These are phyloP conservation scores for Myopa tessellatipennis DNA, from an alignment of 2,888 invertebrate species.

Conservation along the genomic window DNA sequence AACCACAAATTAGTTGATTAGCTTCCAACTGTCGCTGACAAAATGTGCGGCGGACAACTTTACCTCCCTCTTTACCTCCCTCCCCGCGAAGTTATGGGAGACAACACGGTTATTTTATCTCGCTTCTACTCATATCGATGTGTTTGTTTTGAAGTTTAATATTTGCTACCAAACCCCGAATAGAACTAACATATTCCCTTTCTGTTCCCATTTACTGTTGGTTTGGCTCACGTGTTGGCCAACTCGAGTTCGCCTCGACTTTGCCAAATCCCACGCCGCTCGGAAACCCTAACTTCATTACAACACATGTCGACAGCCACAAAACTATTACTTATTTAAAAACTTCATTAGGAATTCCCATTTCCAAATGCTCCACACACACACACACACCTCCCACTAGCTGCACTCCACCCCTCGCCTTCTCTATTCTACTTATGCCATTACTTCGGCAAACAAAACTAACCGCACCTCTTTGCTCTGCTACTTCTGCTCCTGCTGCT, in stretches of 20 bases:
- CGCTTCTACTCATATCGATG: too few species aligned
- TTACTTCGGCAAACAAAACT: slow-evolving; percentile 29
- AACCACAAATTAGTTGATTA: too few species aligned
- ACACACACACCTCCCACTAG: neutral
- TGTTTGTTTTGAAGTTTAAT: too few species aligned
- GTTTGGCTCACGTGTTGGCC: neutral
- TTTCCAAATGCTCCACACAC: neutral
- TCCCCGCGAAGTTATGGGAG: too few species aligned
- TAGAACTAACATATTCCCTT: too few species aligned
- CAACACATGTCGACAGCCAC: neutral
- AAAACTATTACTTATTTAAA: slow-evolving; percentile 37
- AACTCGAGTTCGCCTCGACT: neutral
- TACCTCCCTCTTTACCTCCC: too few species aligned
- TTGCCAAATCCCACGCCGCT: neutral
- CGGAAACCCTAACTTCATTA: neutral
- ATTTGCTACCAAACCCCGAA: too few species aligned
- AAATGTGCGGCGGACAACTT: too few species aligned
- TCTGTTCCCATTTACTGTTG: too few species aligned
- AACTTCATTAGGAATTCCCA: slow-evolving; percentile 32
- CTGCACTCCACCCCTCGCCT: neutral
- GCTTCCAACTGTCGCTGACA: too few species aligned
- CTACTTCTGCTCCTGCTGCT: slow-evolving; percentile 9
- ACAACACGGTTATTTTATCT: too few species aligned
- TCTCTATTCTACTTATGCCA: slow-evolving; percentile 15
- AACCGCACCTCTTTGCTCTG: slow-evolving; percentile 26